A percentile compares a stretch with the other conserved stretches of the same genome.
phyloP scores from a whole-genome alignment of 1,140 invertebrate genomes.

The Heliconius hermathena region DNA sequence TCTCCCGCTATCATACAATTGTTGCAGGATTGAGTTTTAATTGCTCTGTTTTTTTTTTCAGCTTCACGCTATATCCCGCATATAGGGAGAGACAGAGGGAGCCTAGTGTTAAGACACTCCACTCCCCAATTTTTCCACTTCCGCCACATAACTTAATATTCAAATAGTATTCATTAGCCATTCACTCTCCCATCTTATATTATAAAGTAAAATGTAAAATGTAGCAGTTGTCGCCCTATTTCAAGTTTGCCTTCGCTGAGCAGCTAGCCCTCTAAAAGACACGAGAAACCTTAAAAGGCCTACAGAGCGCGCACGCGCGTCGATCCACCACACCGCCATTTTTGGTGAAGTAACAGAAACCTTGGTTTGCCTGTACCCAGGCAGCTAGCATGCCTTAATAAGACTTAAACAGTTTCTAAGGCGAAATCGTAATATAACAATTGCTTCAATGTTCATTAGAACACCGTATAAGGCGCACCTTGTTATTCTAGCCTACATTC shows the following conservation, averaged over 20 bases:
- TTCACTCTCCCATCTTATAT: slow-evolving; percentile 32
- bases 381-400: slow-evolving; percentile 46
- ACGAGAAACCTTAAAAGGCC: slow-evolving; percentile 67
- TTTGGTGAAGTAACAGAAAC: slow-evolving; percentile 61
- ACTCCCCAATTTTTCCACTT: neutral
- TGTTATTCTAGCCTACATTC: slow-evolving; percentile 40
- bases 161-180: slow-evolving; percentile 34
- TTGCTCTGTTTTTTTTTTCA: neutral
- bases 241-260: slow-evolving; percentile 58
- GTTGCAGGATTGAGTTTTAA: neutral
- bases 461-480: slow-evolving; percentile 37
- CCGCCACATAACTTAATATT: slow-evolving; percentile 38
- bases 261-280: slow-evolving; percentile 65
- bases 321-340: slow-evolving; percentile 56
- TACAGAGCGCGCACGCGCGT: slow-evolving; percentile 55
- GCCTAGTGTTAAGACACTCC: neutral
- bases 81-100: neutral
- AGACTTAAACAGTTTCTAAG: slow-evolving; percentile 42
- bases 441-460: slow-evolving; percentile 39
- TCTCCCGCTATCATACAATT: slow-evolving; percentile 13
- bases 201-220: slow-evolving; percentile 42
- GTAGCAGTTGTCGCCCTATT: slow-evolving; percentile 43
- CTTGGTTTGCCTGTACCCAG: slow-evolving; percentile 53
- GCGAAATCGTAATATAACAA: slow-evolving; percentile 48
- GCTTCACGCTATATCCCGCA: neutral